Base-by-base conservation (phyloP, 1,140 invertebrate genomes). In the Bombus pascuorum region DNA sequence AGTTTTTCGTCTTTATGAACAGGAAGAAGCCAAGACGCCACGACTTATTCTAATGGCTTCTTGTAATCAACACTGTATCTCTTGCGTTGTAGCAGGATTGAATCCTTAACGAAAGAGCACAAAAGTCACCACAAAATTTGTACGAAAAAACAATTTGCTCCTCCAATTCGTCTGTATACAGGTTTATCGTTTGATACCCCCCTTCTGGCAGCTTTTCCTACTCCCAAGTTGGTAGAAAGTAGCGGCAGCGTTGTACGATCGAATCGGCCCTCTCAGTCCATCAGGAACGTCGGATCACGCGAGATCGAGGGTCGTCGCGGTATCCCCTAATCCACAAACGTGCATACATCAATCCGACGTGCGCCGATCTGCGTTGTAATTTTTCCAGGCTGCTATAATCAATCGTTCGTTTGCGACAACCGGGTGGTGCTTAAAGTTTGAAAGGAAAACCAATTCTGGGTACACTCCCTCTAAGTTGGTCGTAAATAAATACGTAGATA, bases 181-280 rank as follows among this genome's bases (percentile, higher is more conserved):
- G 34, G 39, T 18, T 89, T 82, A 77, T 75, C 80, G 39, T 75
- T 86, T 77, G 59, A 59, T 72, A 86, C 71, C 90, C 90, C 90
- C 90, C 90, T 90, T 91, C 89, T 71, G 66, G n/a, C 83, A 85
- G 22, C 53, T 75, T 77, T 88, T 86, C 75, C 59, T 62, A 66
- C 42, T 80, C 47, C 65, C 37, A 25, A 74, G 59, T 71, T 53
- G 53, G 83, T 85, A 85, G 89, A 83, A 86, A 90, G 42, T 79
- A 90, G 42, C 78, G 39, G 59, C 39, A 37, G 37, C 22, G 37
- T 82, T 73, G 66, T 59, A 3, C 47, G 81, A 75, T 82, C 66
- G 37, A 77, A 83, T 75, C 66, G 59, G 72, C 15, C 70, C 34
- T 81, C 78, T 83, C 84, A 91, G 89, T 91, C 68, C 70, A 81